Conservation (phyloP, 2,888 invertebrate species). For the Harpalus rufipes region DNA sequence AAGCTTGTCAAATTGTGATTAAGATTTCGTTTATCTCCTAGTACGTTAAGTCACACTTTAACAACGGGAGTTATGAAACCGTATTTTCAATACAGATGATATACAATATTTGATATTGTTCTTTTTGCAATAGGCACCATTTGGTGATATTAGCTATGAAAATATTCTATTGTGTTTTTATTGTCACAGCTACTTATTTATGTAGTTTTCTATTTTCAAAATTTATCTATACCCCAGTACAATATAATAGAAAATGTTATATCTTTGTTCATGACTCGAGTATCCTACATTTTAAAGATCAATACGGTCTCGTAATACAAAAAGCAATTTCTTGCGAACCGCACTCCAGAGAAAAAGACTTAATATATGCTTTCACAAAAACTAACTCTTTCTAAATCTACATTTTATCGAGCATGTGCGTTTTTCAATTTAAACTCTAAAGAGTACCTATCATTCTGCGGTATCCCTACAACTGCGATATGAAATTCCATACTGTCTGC, state of each 20-base stretch:
- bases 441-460: background rate
- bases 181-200: background rate
- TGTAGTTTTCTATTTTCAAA: background rate
- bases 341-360: background rate
- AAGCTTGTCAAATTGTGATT: too few species aligned
- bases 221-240: background rate
- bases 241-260: background rate
- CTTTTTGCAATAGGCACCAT: too few species aligned
- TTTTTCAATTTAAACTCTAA: background rate
- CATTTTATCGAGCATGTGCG: slow-evolving; percentile 5
- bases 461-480: background rate
- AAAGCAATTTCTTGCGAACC: background rate
- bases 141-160: too few species aligned
- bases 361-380: slow-evolving; percentile 9
- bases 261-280: background rate
- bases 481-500: background rate
- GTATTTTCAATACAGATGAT: too few species aligned
- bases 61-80: too few species aligned
- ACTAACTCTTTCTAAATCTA: slow-evolving; percentile 8
- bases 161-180: background rate
- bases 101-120: too few species aligned
- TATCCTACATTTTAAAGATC: background rate
- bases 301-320: slow-evolving; percentile 1
- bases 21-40: too few species aligned
- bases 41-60: too few species aligned